Conservation (phyloP, 2,888 invertebrate species). For the Odontocolon sp. region DNA sequence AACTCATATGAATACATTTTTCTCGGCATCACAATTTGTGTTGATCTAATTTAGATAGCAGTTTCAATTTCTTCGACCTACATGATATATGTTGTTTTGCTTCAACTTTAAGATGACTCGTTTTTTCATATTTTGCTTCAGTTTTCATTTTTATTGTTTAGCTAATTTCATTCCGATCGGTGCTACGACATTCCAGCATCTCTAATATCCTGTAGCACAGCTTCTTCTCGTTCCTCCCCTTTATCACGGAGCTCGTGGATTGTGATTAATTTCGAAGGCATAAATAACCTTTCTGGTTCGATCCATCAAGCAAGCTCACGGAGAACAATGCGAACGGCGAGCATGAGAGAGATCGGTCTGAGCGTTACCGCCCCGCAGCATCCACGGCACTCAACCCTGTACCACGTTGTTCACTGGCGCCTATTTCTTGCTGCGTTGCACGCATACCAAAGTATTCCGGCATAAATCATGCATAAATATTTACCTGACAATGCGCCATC, state of each 20-base stretch:
- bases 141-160: neutral
- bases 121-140: neutral
- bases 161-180: slow-evolving; percentile 13
- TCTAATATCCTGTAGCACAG: slow-evolving; percentile 54
- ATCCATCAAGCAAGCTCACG: slow-evolving; percentile 64
- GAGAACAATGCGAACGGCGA: slow-evolving; percentile 54
- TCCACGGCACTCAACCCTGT: no score
- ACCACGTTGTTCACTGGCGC: slow-evolving; percentile 48
- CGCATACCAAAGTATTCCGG: slow-evolving; percentile 55
- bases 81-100: neutral
- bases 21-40: no score
- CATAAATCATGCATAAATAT: slow-evolving; percentile 73
- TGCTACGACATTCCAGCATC: slow-evolving; percentile 49
- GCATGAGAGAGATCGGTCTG: slow-evolving; percentile 32
- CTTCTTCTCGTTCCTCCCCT: slow-evolving; percentile 22
- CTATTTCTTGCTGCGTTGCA: slow-evolving; percentile 33
- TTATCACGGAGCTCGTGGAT: slow-evolving; percentile 47
- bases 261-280: slow-evolving; percentile 71
- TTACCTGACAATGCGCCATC: slow-evolving; percentile 63
- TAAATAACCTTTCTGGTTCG: slow-evolving; percentile 71
- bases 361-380: slow-evolving; percentile 27
- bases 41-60: slow-evolving; percentile 16
- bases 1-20: no score
- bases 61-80: slow-evolving; percentile 1
- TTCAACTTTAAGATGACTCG: slow-evolving; percentile 15